Conservation (phyloP, 1,140 invertebrate species). For the Orchestia grillus region DNA sequence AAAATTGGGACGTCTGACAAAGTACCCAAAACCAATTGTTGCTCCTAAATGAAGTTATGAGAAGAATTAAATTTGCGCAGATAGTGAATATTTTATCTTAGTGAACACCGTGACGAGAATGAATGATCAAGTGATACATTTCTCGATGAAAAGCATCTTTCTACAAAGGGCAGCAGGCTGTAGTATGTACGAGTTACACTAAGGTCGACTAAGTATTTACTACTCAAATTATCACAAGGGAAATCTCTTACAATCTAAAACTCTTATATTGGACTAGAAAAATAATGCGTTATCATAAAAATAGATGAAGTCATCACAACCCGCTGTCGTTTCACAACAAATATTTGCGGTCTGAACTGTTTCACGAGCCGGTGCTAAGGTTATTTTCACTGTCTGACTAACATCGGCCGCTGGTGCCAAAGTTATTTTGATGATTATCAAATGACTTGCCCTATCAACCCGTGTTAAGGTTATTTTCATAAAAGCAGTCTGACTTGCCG, state of each 20-base stretch:
- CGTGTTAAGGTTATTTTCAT: no score
- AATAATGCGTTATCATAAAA: conserved; percentile 3
- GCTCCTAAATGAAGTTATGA: no score
- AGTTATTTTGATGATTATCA: no score
- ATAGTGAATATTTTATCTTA: no score
- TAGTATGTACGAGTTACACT: neutral
- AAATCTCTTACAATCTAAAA: neutral
- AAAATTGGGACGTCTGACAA: no score
- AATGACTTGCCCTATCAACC: no score
- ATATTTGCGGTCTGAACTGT: neutral
- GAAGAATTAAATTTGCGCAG: no score
- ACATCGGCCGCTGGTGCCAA: no score
- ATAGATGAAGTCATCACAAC: conserved; percentile 25
- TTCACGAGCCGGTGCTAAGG: neutral
- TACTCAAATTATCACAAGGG: conserved; percentile 13
- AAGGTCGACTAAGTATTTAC: neutral
- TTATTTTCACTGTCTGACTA: neutral
- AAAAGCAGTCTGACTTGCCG: no score
- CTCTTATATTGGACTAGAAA: conserved; percentile 1
- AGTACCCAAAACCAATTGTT: no score
- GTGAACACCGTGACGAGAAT: neutral
- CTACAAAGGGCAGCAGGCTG: neutral
- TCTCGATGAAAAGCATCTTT: neutral
- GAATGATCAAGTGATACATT: neutral
- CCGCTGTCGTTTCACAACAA: neutral